phyloP scores from a whole-genome alignment of 2,113 vertebrate species.

The Amphilophus citrinellus region DNA sequence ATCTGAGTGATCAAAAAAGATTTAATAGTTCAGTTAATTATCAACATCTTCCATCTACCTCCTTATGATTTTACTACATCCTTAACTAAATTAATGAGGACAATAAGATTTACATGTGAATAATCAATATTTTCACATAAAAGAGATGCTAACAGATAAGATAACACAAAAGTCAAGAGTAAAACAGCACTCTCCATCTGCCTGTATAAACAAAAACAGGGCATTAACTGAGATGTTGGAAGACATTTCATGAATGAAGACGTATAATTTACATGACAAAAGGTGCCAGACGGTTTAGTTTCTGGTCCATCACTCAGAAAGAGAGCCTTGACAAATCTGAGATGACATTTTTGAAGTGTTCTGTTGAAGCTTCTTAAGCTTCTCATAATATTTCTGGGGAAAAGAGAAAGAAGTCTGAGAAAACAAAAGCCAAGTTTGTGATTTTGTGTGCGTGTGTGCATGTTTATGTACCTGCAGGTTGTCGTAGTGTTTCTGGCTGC shows the following conservation, averaged over 20 bases:
- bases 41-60: neutral
- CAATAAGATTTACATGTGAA: neutral
- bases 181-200: neutral
- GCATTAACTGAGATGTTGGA: neutral
- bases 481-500: constrained; percentile 62
- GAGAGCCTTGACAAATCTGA: neutral
- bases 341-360: neutral
- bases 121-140: neutral
- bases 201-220: neutral
- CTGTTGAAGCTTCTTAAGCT: constrained; percentile 38
- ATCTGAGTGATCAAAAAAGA: neutral
- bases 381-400: constrained; percentile 70
- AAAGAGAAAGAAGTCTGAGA: neutral
- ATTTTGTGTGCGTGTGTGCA: neutral
- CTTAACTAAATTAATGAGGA: neutral
- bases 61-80: neutral
- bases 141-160: neutral
- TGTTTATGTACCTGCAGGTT: constrained; percentile 60
- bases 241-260: neutral
- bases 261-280: neutral
- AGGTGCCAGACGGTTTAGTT: accelerated
- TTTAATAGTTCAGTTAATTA: neutral
- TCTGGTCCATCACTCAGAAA: constrained; percentile 33
- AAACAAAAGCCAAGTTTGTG: neutral
- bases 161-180: neutral